Conservation (phyloP, 2,888 invertebrate species). For the Apamea crenata region DNA sequence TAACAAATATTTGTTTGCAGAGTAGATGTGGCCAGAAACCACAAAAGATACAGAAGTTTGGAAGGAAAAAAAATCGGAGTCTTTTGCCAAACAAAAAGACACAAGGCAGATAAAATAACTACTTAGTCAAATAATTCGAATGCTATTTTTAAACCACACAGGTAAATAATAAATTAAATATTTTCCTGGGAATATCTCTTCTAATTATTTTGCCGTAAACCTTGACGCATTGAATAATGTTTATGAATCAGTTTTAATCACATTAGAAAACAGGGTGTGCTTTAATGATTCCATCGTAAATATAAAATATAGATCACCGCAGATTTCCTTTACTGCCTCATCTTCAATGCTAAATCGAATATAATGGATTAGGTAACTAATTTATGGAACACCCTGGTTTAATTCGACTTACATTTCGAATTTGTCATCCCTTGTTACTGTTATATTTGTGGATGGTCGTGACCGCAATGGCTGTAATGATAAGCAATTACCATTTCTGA, state of each 20-base stretch:
- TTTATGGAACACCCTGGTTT: not conserved
- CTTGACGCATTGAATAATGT: constrained; percentile 5
- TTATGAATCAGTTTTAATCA: constrained; percentile 17
- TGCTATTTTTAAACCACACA: constrained; percentile 1
- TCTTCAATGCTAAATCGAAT: not conserved
- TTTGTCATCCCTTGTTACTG: not conserved
- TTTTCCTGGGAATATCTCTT: not conserved
- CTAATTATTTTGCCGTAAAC: not conserved
- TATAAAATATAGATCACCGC: constrained; percentile 24
- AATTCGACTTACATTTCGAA: not conserved
- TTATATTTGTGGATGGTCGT: not conserved
- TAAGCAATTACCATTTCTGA: not conserved
- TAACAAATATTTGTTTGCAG: constrained; percentile 3
- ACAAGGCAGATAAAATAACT: not conserved
- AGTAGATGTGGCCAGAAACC: not conserved
- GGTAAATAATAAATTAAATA: constrained; percentile 6
- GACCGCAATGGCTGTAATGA: not conserved
- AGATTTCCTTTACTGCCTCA: constrained; percentile 2
- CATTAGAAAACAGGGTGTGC: constrained; percentile 21
- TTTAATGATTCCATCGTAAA: constrained; percentile 19
- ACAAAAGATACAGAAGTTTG: not conserved
- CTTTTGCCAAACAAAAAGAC: not conserved
- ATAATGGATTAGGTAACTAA: not conserved
- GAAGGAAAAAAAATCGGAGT: not conserved
- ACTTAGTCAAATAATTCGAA: not conserved